Evolutionary conservation across 2,113 vertebrate species (phyloP), one percentile per base, ranked within the genome.

Genomic region (Lepidothrix coronata): DNA sequence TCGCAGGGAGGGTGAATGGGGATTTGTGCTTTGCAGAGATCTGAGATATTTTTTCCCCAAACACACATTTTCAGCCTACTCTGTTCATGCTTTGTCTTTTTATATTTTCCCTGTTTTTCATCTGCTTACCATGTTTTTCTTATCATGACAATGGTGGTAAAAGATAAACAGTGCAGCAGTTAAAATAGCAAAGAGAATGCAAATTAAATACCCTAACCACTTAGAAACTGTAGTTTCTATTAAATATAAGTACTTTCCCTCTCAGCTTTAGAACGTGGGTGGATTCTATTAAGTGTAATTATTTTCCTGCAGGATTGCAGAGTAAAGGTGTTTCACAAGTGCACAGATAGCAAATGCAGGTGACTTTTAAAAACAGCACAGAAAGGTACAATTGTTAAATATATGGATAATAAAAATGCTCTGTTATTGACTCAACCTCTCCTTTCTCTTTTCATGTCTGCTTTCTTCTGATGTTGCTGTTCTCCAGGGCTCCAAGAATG

Each of bases 241-340:
- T 94, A 94, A 90, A 83, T 73, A 59, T 31, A 82, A 96, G 91
- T 74, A 15, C 51, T 92, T 94, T 75, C 35, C 75, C 68, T 44
- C 46, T 88, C 72, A 78, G 84, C 78, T 85, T 87, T 92, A 70
- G 70, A 84, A 78, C 0, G 31, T 96, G 71, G 74, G 75, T 79
- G 87, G 92, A 82, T 91, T 93, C 54, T 90, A 76, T 92, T 82
- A 75, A 85, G 61, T 84, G 33, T 84, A 92, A 85, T 96, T 7
- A 82, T 93, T 88, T 89, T 85, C 55, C 61, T 67, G 46, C 55
- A 57, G 68, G 43, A 74, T 33, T 91, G 71, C 44, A 92, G 27
- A 11, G 44, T 83, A 73, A 77, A 88, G 71, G 67, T 93, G 48
- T 76, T 80, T 55, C 57, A 76, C 54, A 95, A 81, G 68, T 19